Percentiles rank a stretch among this genome's conserved stretches.
These are phyloP conservation scores for Lithobius niger DNA, from an alignment of 1,140 invertebrate genomes.

Conservation along the genomic window DNA sequence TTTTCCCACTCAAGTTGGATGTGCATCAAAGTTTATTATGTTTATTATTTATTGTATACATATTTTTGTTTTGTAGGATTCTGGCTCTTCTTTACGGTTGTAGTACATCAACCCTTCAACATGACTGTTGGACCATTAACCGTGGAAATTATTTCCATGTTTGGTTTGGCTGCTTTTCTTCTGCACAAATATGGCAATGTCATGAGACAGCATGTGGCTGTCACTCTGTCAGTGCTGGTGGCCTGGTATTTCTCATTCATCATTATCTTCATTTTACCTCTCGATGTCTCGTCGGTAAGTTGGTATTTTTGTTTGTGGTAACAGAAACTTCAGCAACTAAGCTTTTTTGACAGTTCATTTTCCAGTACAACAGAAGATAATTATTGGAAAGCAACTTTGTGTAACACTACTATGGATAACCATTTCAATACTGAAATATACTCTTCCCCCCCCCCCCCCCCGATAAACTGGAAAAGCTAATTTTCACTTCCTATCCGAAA, in stretches of 20 bases:
- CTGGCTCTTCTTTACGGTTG: too few relatives aligned
- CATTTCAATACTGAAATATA: background rate
- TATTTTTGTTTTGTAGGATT: too few relatives aligned
- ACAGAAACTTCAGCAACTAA: too few relatives aligned
- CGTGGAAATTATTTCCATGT: constrained; percentile 64
- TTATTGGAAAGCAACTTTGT: constrained; percentile 1
- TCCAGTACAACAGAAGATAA: constrained; percentile 4
- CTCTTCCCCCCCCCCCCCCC: too few relatives aligned
- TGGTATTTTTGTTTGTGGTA: constrained; percentile 6
- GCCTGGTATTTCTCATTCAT: constrained; percentile 99
- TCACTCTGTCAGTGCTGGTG: constrained; percentile 82
- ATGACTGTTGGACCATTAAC: constrained; percentile 67
- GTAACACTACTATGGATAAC: background rate
- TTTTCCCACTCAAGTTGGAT: too few relatives aligned
- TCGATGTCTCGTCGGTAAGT: constrained; percentile 93
- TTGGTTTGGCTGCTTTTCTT: constrained; percentile 62
- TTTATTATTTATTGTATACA: too few relatives aligned
- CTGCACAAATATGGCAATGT: constrained; percentile 92
- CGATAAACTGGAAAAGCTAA: too few relatives aligned
- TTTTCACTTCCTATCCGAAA: too few relatives aligned
- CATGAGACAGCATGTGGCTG: constrained; percentile 69
- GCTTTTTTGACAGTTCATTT: background rate
- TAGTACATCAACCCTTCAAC: too few relatives aligned
- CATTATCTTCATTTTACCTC: constrained; percentile 90
- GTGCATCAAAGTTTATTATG: too few relatives aligned